A percentile compares a stretch with the other conserved stretches of the same genome.
phyloP scores from a whole-genome alignment of 2,113 vertebrate species.

The Geococcyx californianus region DNA sequence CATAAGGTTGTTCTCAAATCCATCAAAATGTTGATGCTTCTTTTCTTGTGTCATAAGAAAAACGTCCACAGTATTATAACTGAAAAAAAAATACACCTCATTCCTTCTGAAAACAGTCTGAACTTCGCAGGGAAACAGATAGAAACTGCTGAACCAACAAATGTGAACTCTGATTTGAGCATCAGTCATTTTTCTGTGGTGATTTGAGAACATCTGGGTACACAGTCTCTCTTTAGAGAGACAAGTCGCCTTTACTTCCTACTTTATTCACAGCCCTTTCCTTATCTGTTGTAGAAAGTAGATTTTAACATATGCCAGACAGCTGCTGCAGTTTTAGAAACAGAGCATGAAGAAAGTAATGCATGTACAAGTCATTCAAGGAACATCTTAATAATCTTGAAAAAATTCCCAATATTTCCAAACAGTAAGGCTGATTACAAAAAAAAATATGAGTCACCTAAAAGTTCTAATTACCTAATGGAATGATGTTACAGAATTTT shows the following conservation, averaged over 20 bases:
- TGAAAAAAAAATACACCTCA: background rate
- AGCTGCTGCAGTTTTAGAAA: background rate
- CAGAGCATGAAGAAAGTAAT: background rate
- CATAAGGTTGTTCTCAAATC: background rate
- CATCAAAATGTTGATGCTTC: background rate
- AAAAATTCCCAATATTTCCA: background rate
- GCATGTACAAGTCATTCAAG: background rate
- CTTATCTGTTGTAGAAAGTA: background rate
- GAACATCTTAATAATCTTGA: background rate
- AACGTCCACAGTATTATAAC: background rate
- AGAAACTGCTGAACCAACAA: background rate
- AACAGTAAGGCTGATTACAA: background rate
- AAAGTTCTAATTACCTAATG: background rate
- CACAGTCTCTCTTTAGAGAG: background rate
- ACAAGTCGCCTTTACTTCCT: background rate
- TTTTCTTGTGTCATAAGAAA: background rate
- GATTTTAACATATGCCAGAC: background rate
- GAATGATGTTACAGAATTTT: background rate
- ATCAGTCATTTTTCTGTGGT: background rate
- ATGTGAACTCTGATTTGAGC: background rate
- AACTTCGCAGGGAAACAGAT: background rate
- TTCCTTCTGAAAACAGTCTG: background rate
- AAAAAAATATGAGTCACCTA: background rate
- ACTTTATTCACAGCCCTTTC: background rate
- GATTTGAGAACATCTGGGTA: background rate